Evolutionary conservation across 2,888 invertebrate species (phyloP).

Genomic region (Nomada flava): DNA sequence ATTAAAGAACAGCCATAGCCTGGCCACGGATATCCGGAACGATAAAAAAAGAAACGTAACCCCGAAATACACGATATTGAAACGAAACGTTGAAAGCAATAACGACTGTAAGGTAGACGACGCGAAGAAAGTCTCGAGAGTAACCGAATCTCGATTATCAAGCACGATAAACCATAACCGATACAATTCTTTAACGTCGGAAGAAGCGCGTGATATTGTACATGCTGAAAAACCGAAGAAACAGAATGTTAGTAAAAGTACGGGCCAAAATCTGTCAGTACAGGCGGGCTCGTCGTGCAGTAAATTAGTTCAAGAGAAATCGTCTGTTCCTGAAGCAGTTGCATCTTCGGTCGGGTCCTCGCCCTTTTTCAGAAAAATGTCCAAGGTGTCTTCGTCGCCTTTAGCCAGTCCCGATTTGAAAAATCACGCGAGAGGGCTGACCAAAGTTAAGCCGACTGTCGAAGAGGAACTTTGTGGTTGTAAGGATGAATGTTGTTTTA

Average conservation of each 20-base stretch:
- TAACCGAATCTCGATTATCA: background rate
- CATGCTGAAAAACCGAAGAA: background rate
- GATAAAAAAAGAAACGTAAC: constrained; percentile 28
- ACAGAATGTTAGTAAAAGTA: background rate
- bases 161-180: background rate
- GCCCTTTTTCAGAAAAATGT: background rate
- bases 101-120: background rate
- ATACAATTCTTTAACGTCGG: background rate
- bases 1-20: constrained; percentile 41
- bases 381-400: background rate
- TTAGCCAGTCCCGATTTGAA: background rate
- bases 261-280: background rate
- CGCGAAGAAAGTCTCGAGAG: background rate
- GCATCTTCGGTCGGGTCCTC: background rate
- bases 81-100: constrained; percentile 18
- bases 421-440: background rate
- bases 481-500: background rate
- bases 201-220: background rate
- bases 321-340: background rate
- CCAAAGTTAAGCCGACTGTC: background rate
- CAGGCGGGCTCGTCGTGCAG: background rate
- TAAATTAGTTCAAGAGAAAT: background rate
- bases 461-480: background rate
- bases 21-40: constrained; percentile 40
- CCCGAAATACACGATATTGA: constrained; percentile 58